A percentile compares a stretch with the other conserved stretches of the same genome.
These are phyloP conservation scores for Alca torda DNA, from an alignment of 2,797 vertebrate genomes.

Conservation along the genomic window DNA sequence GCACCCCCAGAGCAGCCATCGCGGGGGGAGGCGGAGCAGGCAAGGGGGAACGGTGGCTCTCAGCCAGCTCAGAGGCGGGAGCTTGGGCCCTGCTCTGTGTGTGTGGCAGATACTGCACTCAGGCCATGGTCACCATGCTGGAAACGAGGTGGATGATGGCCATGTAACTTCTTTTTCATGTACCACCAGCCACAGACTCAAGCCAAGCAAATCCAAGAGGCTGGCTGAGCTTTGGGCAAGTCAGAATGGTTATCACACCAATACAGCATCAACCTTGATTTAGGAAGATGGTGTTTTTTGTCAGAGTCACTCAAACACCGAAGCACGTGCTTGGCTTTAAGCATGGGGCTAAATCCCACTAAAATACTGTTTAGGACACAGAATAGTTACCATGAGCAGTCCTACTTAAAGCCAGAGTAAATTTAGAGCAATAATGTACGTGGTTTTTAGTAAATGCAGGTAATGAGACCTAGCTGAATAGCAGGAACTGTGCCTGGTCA, in stretches of 20 bases:
- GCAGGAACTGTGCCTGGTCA: not conserved
- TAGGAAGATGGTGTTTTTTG: not conserved
- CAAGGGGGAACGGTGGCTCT: too few species aligned
- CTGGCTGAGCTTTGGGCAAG: not conserved
- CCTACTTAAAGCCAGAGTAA: not conserved
- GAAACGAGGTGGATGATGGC: not conserved
- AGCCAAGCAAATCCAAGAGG: not conserved
- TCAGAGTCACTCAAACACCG: not conserved
- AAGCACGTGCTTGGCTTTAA: not conserved
- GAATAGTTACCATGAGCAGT: not conserved
- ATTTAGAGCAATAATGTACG: not conserved
- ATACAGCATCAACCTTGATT: not conserved
- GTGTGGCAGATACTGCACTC: fast-evolving
- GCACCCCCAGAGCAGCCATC: not conserved
- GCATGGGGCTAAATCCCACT: not conserved
- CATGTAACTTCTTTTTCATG: not conserved
- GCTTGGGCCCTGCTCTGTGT: not conserved
- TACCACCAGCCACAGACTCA: not conserved
- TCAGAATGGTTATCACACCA: not conserved
- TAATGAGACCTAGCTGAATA: not conserved
- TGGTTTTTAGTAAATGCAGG: not conserved
- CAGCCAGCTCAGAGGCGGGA: not conserved
- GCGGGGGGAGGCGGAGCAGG: not conserved
- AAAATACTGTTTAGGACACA: not conserved
- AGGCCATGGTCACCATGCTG: not conserved